A percentile compares a stretch with the other conserved stretches of the same genome.
Evolutionary conservation across 1,140 invertebrate genomes (phyloP).

Genomic region (Cyphomyrmex costatus): DNA sequence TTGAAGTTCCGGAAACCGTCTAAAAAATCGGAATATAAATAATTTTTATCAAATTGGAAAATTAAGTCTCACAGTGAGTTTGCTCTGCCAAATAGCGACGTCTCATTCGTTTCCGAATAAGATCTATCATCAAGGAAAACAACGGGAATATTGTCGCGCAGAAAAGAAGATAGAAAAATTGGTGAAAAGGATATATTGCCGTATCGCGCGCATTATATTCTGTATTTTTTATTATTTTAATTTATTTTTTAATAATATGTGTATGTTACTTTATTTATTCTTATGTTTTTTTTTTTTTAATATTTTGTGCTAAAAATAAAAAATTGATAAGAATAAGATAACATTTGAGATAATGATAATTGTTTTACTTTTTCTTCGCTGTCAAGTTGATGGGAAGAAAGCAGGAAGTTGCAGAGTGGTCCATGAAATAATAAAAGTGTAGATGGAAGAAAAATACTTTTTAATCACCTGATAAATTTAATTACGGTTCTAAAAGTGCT

Average conservation of each 20-base stretch:
- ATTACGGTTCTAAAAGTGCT: background rate
- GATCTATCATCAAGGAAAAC: background rate
- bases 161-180: slow-evolving; percentile 11
- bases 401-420: background rate
- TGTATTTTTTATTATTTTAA: background rate
- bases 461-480: slow-evolving; percentile 20
- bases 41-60: slow-evolving; percentile 40
- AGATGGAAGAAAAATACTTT: slow-evolving; percentile 23
- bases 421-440: slow-evolving; percentile 4
- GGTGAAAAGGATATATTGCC: no score
- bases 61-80: background rate
- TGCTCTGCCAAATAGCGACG: background rate
- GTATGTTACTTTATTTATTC: background rate
- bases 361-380: slow-evolving; percentile 25
- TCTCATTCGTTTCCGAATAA: slow-evolving; percentile 26
- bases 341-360: slow-evolving; percentile 1
- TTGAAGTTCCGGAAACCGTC: slow-evolving; percentile 24
- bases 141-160: slow-evolving; percentile 7
- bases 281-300: background rate
- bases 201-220: background rate
- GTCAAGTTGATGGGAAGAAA: slow-evolving; percentile 9
- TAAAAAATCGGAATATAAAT: slow-evolving; percentile 60
- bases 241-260: background rate
- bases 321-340: background rate
- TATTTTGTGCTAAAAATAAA: background rate